Conservation (phyloP, 2,888 invertebrate species). For the Mylabris sibirica region DNA sequence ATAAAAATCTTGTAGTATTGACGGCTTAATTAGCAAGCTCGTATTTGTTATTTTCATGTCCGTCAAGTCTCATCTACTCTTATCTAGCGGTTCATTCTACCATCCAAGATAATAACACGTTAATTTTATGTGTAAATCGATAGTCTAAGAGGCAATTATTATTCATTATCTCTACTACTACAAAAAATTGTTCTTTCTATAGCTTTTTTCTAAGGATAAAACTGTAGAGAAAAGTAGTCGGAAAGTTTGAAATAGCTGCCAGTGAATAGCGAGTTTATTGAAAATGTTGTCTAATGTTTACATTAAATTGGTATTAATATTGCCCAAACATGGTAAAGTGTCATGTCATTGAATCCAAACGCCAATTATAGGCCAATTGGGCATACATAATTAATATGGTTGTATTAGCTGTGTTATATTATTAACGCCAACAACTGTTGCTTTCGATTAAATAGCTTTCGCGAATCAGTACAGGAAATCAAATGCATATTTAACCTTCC, state of each 20-base stretch:
- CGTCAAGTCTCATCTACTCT: slow-evolving; percentile 9
- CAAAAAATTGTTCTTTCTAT: background rate
- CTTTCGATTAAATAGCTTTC: slow-evolving; percentile 43
- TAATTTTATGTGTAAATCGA: slow-evolving; percentile 51
- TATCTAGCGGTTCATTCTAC: slow-evolving; percentile 26
- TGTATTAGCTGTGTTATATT: slow-evolving; percentile 61
- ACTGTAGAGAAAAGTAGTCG: background rate
- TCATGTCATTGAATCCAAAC: slow-evolving; percentile 60
- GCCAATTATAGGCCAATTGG: slow-evolving; percentile 62
- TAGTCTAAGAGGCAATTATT: slow-evolving; percentile 54
- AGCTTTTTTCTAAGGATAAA: background rate
- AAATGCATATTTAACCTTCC: slow-evolving; percentile 20
- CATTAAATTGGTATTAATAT: slow-evolving; percentile 52
- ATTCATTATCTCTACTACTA: slow-evolving; percentile 18
- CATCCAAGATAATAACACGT: slow-evolving; percentile 23
- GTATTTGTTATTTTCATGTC: slow-evolving; percentile 1
- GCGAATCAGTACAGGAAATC: slow-evolving; percentile 15
- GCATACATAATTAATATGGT: slow-evolving; percentile 61
- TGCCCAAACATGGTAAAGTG: slow-evolving; percentile 56
- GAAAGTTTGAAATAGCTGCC: background rate
- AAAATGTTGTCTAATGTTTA: slow-evolving; percentile 41
- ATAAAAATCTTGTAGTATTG: background rate
- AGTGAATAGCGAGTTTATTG: background rate
- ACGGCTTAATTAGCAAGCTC: slow-evolving; percentile 10
- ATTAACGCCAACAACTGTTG: slow-evolving; percentile 62